phyloP scores from a whole-genome alignment of 2,113 vertebrate genomes.

The Typhlomys cinereus region DNA sequence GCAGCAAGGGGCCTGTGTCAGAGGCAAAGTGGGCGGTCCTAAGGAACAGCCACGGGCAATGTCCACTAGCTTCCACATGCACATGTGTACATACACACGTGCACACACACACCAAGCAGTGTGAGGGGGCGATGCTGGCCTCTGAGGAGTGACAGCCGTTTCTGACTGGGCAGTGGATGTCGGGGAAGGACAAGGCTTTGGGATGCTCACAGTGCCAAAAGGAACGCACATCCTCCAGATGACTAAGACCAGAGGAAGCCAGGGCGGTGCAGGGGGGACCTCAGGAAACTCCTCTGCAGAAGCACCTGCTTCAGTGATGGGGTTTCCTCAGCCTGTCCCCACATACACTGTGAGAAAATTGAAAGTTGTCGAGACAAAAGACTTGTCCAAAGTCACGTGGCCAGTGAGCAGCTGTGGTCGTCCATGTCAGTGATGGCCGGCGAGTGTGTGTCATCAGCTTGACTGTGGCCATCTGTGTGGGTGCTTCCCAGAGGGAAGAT shows the following conservation, averaged over 20 bases:
- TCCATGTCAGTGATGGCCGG: background rate
- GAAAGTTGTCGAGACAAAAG: background rate
- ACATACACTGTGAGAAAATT: background rate
- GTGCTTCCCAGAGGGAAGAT: background rate
- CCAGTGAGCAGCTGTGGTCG: background rate
- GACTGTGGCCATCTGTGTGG: background rate
- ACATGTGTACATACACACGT: background rate
- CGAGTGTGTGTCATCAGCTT: background rate
- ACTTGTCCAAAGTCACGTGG: background rate
- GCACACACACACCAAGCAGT: background rate
- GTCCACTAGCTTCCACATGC: background rate
- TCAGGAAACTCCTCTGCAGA: background rate
- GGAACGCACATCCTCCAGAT: too few relatives aligned
- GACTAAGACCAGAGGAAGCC: too few relatives aligned
- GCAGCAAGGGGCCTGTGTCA: background rate
- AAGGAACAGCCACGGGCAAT: background rate
- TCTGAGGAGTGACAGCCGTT: rapidly evolving
- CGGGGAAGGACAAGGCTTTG: background rate
- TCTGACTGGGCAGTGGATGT: background rate
- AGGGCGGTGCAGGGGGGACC: background rate
- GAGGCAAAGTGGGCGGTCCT: too few relatives aligned
- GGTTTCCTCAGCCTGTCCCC: background rate
- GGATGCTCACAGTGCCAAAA: background rate
- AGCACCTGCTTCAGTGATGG: background rate
- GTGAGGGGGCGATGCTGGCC: background rate